Evolutionary conservation across 1,140 invertebrate genomes (phyloP), one percentile per base, ranked within the genome.

Genomic region (Brachionus koreanus): DNA sequence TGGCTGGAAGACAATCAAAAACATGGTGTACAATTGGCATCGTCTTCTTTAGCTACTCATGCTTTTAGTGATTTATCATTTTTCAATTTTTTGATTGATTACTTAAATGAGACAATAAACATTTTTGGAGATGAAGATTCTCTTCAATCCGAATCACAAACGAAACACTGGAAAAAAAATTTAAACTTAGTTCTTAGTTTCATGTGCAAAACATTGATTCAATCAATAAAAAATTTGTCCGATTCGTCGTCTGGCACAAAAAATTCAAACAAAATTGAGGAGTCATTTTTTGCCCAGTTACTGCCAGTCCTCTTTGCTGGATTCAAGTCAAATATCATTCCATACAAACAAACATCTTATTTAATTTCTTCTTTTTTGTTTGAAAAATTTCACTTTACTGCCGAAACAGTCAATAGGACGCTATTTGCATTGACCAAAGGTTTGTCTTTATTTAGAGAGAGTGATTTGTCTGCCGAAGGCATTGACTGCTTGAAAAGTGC

Each of bases 1-100:
- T 82, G 79, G 79, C 35, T 82, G 23, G 25, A 43, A 67, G 42
- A 65, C n/a, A 65, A 65, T 67, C 79, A 82, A 69, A 43, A 65
- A 67, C 43, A 82, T 42, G 57, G 37, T 49, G 57, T 82, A 4
- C 25, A 79, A 61, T 13, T 79, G 12, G 46, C 76, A 25, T 57
- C 76, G 13, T 39, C 35, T 13, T 42, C 76, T n/a, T 35, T 79
- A 7, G 46, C 76, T 10, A 79, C 76, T 19, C 76, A 61, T 43
- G 12, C 57, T 23, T 79, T 39, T 37, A 61, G 49, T 10, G 76
- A 79, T 65, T 35, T 79, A 12, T 37, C 49, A 19, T 79, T 79
- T 57, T 61, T 79, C 29, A 79, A 79, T 63, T 79, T 33, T 43
- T 23, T 79, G 10, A 79, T 79, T 12, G 76, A 65, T 13, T 79